A percentile compares a stretch with the other conserved stretches of the same genome.
Conservation (phyloP, 2,888 invertebrate species). For the Caenorhabditis sp. region DNA sequence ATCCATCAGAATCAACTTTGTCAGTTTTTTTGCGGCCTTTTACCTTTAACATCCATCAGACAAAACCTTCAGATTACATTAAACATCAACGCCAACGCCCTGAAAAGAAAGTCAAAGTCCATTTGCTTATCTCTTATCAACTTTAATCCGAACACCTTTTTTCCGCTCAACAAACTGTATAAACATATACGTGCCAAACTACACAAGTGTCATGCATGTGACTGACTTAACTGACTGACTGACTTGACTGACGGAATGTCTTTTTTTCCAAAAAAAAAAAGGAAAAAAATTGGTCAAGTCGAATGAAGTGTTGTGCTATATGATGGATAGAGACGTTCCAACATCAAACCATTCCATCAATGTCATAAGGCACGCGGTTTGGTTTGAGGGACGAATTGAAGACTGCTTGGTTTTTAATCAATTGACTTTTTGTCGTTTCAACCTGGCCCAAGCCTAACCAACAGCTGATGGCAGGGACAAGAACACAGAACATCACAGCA, state of each 20-base stretch:
- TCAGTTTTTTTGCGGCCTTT: conserved; percentile 19
- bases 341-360: conserved; percentile 57
- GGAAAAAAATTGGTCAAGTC: too few relatives aligned
- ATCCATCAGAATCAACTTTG: too few relatives aligned
- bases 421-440: conserved; percentile 4
- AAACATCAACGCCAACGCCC: background rate
- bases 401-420: conserved; percentile 39
- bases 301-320: conserved; percentile 19
- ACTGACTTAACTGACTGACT: too few relatives aligned
- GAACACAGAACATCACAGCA: too few relatives aligned
- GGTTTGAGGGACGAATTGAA: too few relatives aligned
- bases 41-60: too few relatives aligned
- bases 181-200: conserved; percentile 27
- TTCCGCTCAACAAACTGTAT: background rate
- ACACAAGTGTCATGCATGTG: conserved; percentile 43
- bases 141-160: conserved; percentile 37
- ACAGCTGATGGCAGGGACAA: conserved; percentile 44
- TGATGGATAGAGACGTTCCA: conserved; percentile 48
- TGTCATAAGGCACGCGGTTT: conserved; percentile 34
- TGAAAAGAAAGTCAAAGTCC: conserved; percentile 24
- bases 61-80: too few relatives aligned
- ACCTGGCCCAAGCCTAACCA: too few relatives aligned
- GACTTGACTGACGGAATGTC: conserved; percentile 7
- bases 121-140: conserved; percentile 40
- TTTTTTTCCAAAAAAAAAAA: too few relatives aligned